Evolutionary conservation across 1,140 invertebrate species (phyloP).

Genomic region (Eubasilissa regina): DNA sequence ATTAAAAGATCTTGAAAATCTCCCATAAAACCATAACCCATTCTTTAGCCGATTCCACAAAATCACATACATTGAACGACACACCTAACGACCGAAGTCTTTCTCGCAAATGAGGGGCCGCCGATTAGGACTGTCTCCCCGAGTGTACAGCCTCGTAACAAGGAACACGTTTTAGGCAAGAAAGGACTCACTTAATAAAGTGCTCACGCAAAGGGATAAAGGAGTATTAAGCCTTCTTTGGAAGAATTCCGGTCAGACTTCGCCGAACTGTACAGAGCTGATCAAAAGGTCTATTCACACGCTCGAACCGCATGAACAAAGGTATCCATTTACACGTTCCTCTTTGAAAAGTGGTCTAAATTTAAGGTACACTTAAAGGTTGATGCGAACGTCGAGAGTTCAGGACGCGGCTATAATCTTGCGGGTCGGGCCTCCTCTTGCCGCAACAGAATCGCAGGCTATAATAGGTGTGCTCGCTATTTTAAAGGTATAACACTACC

Average conservation of each 20-base stretch:
- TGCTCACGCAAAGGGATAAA: constrained; percentile 58
- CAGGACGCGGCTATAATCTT: constrained; percentile 3
- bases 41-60: constrained; percentile 3
- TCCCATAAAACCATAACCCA: constrained; percentile 3
- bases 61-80: constrained; percentile 32
- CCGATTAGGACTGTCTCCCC: constrained; percentile 54
- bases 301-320: neutral
- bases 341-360: constrained; percentile 12
- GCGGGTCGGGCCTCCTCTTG: constrained; percentile 5
- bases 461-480: too few relatives aligned
- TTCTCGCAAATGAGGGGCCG: constrained; percentile 41
- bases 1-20: constrained; percentile 10
- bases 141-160: constrained; percentile 45
- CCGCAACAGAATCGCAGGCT: neutral
- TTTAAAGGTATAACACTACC: too few relatives aligned
- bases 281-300: constrained; percentile 11
- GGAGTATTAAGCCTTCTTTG: constrained; percentile 52
- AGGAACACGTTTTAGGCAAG: constrained; percentile 57
- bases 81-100: constrained; percentile 33
- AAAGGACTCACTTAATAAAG: constrained; percentile 59
- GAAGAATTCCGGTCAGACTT: neutral
- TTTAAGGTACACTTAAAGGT: neutral
- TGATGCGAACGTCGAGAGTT: neutral
- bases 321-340: neutral
- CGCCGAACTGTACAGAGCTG: neutral